Evolutionary conservation across 1,140 invertebrate genomes (phyloP), one percentile per base, ranked within the genome.

Genomic region (Akabosia matsudoensis): DNA sequence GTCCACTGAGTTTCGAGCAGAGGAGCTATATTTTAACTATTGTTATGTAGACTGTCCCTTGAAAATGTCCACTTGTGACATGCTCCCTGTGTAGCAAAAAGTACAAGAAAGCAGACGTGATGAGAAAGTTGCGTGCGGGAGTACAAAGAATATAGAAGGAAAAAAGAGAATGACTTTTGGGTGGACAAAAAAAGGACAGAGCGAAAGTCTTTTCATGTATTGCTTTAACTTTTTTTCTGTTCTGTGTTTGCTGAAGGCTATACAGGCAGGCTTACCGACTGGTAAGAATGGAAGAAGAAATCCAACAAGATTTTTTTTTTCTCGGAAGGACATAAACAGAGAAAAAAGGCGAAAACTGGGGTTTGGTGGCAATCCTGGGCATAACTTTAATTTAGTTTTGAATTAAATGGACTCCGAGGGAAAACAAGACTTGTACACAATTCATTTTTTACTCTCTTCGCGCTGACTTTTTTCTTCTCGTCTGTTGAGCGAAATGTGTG

Each of bases 51-150:
- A 45, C 37, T 45, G 37, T 45, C 37, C 54, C 54, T 16, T 67
- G 3, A 61, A 24, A 10, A 7, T 30, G 61, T 67, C 61, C 24
- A 67, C 26, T 67, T 10, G 30, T 4, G 14, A 24, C 54, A 4
- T 61, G 4, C 14, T 61, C 54, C n/a, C 14, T 61, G 7, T 61
- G 13, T 24, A 7, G 7, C 31, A 7, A 33, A 33, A 70, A 70
- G 31, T n/a, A 37, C 10, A 24, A 72, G 1, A 7, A 37, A 45
- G 31, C 22, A 34, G 70, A 72, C 71, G 71, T 76, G 75, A 76
- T 76, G 75, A 76, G 75, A 76, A 76, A 61, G 70, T 76, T 56
- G 75, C 75, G 75, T 76, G 75, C 33, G 51, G 28, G 61, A 67
- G 26, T 67, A 28, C 4, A 30, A 30, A 67, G 54, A 30, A 67